A percentile compares a stretch with the other conserved stretches of the same genome.
Conservation (phyloP, 2,113 vertebrate species). For the Sardina pilchardus region DNA sequence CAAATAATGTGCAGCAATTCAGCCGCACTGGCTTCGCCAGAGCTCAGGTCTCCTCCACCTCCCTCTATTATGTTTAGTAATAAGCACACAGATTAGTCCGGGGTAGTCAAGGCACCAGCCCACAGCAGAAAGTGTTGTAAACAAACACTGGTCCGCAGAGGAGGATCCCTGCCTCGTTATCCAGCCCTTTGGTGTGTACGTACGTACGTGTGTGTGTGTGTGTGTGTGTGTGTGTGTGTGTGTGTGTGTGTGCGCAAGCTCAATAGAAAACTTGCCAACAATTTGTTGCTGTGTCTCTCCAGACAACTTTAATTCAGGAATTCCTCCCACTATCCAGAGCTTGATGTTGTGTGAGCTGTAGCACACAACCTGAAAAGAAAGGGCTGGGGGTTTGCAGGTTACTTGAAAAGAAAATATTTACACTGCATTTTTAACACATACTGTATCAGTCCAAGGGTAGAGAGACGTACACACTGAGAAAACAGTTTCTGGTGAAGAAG, state of each 20-base stretch:
- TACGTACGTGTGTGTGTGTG: not conserved
- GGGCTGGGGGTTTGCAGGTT: not conserved
- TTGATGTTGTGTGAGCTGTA: not conserved
- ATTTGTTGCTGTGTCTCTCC: not conserved
- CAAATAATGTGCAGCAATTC: too few species aligned
- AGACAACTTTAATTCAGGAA: not conserved
- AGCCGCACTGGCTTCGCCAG: too few species aligned
- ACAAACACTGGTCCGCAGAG: not conserved
- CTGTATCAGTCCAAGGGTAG: too few species aligned
- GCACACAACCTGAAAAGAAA: too few species aligned
- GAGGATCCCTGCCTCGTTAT: not conserved
- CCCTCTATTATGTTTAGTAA: too few species aligned
- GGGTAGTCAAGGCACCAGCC: not conserved
- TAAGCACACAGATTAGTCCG: too few species aligned
- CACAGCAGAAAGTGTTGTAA: not conserved
- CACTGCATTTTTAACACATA: too few species aligned
- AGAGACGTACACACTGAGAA: too few species aligned
- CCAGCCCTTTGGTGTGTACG: not conserved
- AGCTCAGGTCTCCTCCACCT: too few species aligned
- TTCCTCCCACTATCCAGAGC: not conserved
- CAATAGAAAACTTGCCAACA: not conserved
- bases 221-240: slow-evolving; percentile 21
- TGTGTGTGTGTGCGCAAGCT: not conserved
- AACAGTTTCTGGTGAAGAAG: too few species aligned
- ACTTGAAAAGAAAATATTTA: not conserved